Percentiles rank a stretch among this genome's conserved stretches.
These are phyloP conservation scores for Leucoma salicis DNA, from an alignment of 2,888 invertebrate species.

Conservation along the genomic window DNA sequence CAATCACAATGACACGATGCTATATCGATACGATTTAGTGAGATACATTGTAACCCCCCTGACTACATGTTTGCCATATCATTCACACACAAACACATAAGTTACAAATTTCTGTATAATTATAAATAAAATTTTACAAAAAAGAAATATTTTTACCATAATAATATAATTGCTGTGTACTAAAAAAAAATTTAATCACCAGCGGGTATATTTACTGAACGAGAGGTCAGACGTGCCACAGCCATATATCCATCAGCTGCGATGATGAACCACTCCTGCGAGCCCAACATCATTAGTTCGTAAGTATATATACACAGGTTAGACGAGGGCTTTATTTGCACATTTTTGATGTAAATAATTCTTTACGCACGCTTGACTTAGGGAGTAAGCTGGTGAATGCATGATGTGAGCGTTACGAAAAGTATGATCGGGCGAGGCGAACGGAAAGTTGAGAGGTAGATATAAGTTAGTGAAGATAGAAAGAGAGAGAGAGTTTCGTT, in stretches of 20 bases:
- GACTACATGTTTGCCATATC: no score
- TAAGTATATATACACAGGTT: constrained; percentile 51
- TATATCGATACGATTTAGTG: no score
- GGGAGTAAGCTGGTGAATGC: not conserved
- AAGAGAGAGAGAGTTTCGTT: not conserved
- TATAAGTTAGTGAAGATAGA: not conserved
- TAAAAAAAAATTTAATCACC: no score
- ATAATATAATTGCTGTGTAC: no score
- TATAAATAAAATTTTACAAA: no score
- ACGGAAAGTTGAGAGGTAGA: not conserved
- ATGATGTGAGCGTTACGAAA: not conserved
- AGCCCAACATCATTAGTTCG: constrained; percentile 90
- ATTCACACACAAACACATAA: no score
- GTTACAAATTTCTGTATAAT: no score
- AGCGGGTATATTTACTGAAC: constrained; percentile 3
- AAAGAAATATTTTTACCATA: no score
- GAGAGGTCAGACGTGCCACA: constrained; percentile 83
- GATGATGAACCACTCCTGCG: constrained; percentile 96
- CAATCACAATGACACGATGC: no score
- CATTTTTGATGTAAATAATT: no score
- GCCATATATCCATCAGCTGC: constrained; percentile 93
- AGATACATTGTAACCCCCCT: no score
- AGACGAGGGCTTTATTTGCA: no score
- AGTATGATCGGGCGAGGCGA: not conserved
- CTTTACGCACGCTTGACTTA: constrained; percentile 1